A percentile compares a stretch with the other conserved stretches of the same genome.
Conservation (phyloP, 2,888 invertebrate genomes). For the Drosophila heteroneura region DNA sequence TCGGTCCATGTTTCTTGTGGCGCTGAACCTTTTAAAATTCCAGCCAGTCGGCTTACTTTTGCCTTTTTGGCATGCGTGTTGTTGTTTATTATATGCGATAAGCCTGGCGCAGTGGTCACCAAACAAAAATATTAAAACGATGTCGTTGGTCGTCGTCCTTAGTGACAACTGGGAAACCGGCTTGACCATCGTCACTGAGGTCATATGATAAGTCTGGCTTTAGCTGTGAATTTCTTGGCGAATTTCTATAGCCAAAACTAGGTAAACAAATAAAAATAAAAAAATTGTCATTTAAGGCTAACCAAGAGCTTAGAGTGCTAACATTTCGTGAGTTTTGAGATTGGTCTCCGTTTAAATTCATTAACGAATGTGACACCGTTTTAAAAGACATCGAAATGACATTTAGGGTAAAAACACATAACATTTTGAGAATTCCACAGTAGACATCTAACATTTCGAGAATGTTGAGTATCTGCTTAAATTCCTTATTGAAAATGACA, state of each 20-base stretch:
- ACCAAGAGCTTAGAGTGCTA: background rate
- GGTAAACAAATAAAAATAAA: background rate
- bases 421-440: background rate
- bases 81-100: slow-evolving; percentile 79
- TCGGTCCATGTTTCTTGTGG: slow-evolving; percentile 49
- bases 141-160: slow-evolving; percentile 41
- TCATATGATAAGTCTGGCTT: slow-evolving; percentile 43
- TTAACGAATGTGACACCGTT: background rate
- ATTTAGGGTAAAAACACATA: background rate
- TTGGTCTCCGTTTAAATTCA: background rate
- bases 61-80: slow-evolving; percentile 63
- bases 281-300: background rate
- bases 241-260: slow-evolving; percentile 5
- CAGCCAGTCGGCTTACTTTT: slow-evolving; percentile 71
- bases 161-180: slow-evolving; percentile 65
- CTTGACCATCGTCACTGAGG: slow-evolving; percentile 56
- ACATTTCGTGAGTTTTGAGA: background rate
- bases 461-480: background rate
- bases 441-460: background rate
- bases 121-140: slow-evolving; percentile 64
- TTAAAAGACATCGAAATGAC: background rate
- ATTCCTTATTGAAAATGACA: background rate
- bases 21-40: slow-evolving; percentile 84
- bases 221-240: slow-evolving; percentile 31
- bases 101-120: slow-evolving; percentile 61